Base-by-base conservation (phyloP, 2,797 vertebrate genomes). In the Vultur gryphus region DNA sequence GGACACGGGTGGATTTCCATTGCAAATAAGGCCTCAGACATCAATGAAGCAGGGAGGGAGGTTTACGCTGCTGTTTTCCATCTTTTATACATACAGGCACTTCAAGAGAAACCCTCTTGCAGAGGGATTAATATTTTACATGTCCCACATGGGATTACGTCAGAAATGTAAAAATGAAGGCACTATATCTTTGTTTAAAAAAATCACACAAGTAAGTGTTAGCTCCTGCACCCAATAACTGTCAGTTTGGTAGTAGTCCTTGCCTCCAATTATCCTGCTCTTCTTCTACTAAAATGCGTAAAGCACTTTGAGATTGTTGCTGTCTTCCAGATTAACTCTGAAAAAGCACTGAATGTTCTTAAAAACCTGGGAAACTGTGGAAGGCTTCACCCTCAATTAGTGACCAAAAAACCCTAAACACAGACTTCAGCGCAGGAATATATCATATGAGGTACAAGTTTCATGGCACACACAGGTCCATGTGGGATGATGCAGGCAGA, bases 91-190 rank as follows among this genome's bases (percentile, higher is more conserved):
- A 70, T 69, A 52, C 14, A 77, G 54, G 44, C 35, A 72, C 89
- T 97, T 94, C 78, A 75, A 90, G 88, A 93, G 81, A 96, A 97
- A 96, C 58, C n/a, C 66, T 64, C 81, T 78, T 82, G 83, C n/a
- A 92, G 64, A 84, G 90, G 81, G 80, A 93, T 90, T 55, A 96
- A 93, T 89, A 96, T 94, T 94, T 89, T 48, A 73, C 6, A 44
- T 44, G 52, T 64, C 44, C 72, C n/a, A 41, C 78, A 29, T 6
- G n/a, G 78, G 72, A 91, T 82, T 96, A 69, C 6, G 20, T 70
- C 72, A 91, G 69, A 94, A 90, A 94, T 64, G 57, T 72, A 82
- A 91, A 95, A 70, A 93, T 1, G 7, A 91, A 95, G 85, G 58
- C 37, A 55, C 25, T 39, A 57, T 39, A 57, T 69, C 41, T 70